Conservation (phyloP, 2,113 vertebrate genomes). For the Diadophis punctatus region DNA sequence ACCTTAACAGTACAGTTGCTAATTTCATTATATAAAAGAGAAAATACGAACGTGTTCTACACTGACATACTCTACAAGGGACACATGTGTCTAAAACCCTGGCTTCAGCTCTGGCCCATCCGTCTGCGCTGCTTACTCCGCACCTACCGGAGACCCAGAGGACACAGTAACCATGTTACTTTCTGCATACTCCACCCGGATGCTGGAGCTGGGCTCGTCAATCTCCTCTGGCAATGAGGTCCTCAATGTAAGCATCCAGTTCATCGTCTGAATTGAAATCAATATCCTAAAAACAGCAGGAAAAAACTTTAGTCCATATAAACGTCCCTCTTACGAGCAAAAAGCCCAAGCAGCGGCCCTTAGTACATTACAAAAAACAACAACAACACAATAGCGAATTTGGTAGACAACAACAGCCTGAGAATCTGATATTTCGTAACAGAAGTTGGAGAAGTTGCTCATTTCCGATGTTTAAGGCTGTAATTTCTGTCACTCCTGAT, state of each 20-base stretch:
- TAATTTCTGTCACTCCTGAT: background rate
- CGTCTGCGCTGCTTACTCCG: background rate
- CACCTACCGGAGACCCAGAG: background rate
- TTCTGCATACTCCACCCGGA: constrained; percentile 1
- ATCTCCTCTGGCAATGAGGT: constrained; percentile 94
- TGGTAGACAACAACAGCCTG: background rate
- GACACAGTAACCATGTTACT: background rate
- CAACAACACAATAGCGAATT: background rate
- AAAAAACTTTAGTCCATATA: background rate
- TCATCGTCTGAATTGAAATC: constrained; percentile 98
- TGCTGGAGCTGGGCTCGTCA: constrained; percentile 50
- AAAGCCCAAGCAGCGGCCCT: background rate
- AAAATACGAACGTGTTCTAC: constrained; percentile 49
- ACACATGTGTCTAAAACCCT: background rate
- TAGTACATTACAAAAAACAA: background rate
- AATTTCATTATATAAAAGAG: constrained; percentile 42
- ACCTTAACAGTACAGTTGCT: constrained; percentile 55
- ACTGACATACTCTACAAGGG: constrained; percentile 28
- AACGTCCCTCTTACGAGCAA: background rate
- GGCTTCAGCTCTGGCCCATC: background rate
- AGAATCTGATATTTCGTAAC: background rate
- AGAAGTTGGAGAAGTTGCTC: background rate
- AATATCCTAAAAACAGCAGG: constrained; percentile 80
- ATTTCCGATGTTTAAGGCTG: background rate
- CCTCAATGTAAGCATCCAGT: constrained; percentile 96